Evolutionary conservation across 2,888 invertebrate genomes (phyloP).

Genomic region (Cephus pygmeus): DNA sequence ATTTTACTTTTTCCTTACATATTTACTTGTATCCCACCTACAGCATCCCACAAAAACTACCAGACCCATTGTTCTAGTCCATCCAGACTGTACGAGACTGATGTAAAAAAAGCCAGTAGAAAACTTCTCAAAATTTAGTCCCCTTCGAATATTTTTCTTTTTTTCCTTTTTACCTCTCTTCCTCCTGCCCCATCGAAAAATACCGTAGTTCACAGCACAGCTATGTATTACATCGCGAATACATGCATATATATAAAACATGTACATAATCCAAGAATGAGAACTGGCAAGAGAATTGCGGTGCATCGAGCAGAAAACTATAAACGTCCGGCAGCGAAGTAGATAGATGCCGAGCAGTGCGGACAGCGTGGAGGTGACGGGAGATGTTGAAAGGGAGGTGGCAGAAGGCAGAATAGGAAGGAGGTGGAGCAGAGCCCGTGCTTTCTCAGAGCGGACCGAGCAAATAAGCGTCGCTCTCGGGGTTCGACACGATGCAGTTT

Average conservation of each 20-base stretch:
- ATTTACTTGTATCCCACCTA: not conserved
- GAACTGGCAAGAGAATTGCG: not conserved
- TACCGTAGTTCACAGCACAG: not conserved
- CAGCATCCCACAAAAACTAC: not conserved
- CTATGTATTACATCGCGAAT: not conserved
- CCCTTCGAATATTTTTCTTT: slow-evolving; percentile 6
- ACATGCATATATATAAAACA: not conserved
- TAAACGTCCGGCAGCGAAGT: not conserved
- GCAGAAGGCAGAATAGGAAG: not conserved
- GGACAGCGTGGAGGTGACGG: not conserved
- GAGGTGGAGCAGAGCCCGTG: not conserved
- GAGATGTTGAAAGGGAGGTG: not conserved
- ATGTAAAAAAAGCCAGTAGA: not conserved
- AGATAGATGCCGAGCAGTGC: not conserved
- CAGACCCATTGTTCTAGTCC: not conserved
- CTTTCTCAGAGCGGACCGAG: not conserved
- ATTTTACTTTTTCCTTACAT: not conserved
- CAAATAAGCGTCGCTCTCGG: not conserved
- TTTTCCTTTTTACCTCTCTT: slow-evolving; percentile 3
- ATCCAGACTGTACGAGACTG: not conserved
- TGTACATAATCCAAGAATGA: not conserved
- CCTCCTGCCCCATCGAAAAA: not conserved
- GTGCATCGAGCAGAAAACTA: not conserved
- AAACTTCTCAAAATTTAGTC: not conserved
- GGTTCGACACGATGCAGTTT: slow-evolving; percentile 29